Evolutionary conservation across 2,113 vertebrate genomes (phyloP), one percentile per base, ranked within the genome.

Genomic region (Hypanus sabinus): DNA sequence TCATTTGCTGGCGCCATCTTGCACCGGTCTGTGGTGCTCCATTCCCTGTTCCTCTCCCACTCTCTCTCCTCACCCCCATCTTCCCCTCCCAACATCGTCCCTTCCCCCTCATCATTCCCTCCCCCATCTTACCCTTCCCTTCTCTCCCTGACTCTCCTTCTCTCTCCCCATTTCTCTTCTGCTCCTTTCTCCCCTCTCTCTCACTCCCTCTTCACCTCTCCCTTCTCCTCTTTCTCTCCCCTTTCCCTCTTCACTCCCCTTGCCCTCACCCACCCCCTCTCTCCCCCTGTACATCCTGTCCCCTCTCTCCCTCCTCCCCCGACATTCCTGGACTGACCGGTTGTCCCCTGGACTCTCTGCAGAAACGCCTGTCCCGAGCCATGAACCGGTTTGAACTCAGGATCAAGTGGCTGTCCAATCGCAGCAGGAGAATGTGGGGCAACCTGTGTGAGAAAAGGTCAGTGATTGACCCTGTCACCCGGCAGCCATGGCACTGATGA

Each of bases 341-440:
- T 18, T n/a, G 73, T 62, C 36, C 10, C 76, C 55, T 70, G 30
- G 24, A 5, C 7, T 85, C 22, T 71, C 62, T 18, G 6, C 95
- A 98, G 98, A 97, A 96, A 68, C 95, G 94, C 65, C 97, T 98
- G 70, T 75, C 94, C 94, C 95, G 94, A 94, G 95, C 95, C 0
- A 95, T 97, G 93, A 91, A 77, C 79, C 60, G 94, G 70, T 97
- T 97, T 6, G 96, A 98, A 95, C 95, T 95, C 30, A 96, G 96
- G 87, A 94, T 97, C 1, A 95, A 96, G 83, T 98, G 97, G 97
- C 96, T 98, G 0, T 97, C 95, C 33, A 80, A 83, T 71, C 95
- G 95, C 73, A 98, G 98, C 95, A 95, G 97, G 94, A 96, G 96
- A 94, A 96, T 97, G 87, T 98, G 98, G 98, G 97, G 98, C 94